A percentile compares a stretch with the other conserved stretches of the same genome.
phyloP scores from a whole-genome alignment of 2,888 invertebrate genomes.

The Idaea straminata region DNA sequence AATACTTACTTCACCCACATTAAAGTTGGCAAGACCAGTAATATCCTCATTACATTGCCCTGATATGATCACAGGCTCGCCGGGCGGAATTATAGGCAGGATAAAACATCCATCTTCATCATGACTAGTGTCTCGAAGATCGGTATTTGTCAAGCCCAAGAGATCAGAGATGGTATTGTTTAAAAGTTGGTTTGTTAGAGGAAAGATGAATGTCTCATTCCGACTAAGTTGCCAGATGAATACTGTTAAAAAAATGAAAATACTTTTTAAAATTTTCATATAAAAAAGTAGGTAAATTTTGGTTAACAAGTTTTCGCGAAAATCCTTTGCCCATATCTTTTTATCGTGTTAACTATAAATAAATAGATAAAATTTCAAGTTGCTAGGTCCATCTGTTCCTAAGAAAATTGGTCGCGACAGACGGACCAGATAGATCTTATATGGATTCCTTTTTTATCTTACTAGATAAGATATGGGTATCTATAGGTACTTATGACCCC shows the following conservation, averaged over 20 bases:
- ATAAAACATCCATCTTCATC: conserved; percentile 45
- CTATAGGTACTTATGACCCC: no score
- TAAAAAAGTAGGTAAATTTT: no score
- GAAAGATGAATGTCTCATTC: conserved; percentile 21
- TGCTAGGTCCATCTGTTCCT: no score
- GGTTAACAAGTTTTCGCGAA: no score
- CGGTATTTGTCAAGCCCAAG: conserved; percentile 35
- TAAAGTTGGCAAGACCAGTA: conserved; percentile 46
- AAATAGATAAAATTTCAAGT: no score
- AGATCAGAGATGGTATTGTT: conserved; percentile 32
- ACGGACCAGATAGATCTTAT: no score
- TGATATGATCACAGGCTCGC: conserved; percentile 49
- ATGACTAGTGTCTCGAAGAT: conserved; percentile 41
- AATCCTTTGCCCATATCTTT: no score
- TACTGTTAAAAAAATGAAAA: conserved; percentile 42
- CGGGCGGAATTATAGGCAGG: conserved; percentile 49
- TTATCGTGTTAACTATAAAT: no score
- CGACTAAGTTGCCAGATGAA: conserved; percentile 56
- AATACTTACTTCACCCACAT: conserved; percentile 46
- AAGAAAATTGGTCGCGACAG: no score
- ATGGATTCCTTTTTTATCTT: no score
- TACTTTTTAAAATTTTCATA: no score
- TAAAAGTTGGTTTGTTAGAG: conserved; percentile 37
- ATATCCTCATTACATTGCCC: conserved; percentile 55
- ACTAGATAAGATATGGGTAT: no score